Evolutionary conservation across 2,113 vertebrate genomes (phyloP), one percentile per base, ranked within the genome.

Genomic region (Ctenomys sociabilis): DNA sequence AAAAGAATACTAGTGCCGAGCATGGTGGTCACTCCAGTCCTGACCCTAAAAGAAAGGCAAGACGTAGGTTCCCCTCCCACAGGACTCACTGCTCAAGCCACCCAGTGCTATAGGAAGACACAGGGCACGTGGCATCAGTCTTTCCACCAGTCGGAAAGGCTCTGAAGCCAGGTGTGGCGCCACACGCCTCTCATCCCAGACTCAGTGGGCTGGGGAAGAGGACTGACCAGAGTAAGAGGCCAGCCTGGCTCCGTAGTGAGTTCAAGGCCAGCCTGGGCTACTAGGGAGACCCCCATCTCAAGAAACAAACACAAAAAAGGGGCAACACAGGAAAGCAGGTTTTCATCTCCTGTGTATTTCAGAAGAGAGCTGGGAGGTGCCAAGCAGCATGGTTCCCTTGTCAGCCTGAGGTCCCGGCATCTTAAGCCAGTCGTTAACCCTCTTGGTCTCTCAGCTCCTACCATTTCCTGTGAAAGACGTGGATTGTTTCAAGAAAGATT

Each of bases 381-480:
- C 8, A 35, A 32, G 40, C 43, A 83, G 35, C 11, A 43, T 24
- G 10, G 64, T 66, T 24, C 77, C 3, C 2, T 22, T 0, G 1
- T 19, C 5, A 14, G 37, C 32, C 68, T 13, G 22, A 30, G 66
- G 49, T 73, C 75, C 45, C 22, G n/a, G 21, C 59, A 95, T 90
- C 92, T 96, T 66, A 81, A 52, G 77, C 49, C 8, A 84, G 73
- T 63, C 40, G 7, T 88, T 88, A 54, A 77, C 92, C 96, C 85
- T 4, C 32, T 16, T 64, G 28, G 61, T 73, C 90, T 93, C 75
- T 35, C 6, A 1, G 24, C 30, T 52, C 35, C 72, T 91, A 63
- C 96, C 91, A 66, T 82, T 85, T 93, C 90, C n/a, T 22, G 2
- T 19, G 54, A 90, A 73, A 77, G 7, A 30, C 22, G 78, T 2